These are phyloP conservation scores for Trichosurus vulpecula DNA, from an alignment of 2,797 vertebrate species.

Conservation along the genomic window DNA sequence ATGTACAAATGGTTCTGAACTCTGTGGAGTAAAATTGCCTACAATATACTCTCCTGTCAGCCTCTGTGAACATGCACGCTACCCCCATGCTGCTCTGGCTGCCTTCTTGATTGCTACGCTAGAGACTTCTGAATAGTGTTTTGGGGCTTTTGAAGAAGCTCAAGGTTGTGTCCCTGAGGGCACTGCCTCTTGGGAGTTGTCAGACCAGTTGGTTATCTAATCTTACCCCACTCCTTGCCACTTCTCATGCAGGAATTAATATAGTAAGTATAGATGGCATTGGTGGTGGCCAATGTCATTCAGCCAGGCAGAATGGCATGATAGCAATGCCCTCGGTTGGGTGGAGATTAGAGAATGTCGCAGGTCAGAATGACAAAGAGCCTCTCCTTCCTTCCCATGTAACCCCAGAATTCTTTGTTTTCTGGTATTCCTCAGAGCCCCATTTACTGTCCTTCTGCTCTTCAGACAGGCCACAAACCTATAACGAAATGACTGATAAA, in stretches of 20 bases:
- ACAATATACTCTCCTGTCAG: background rate
- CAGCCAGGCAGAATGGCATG: background rate
- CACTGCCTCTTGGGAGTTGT: background rate
- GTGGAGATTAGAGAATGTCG: background rate
- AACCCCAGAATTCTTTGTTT: background rate
- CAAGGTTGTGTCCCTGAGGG: background rate
- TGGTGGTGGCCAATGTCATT: background rate
- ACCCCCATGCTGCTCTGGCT: background rate
- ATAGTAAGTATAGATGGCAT: background rate
- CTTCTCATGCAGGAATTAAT: background rate
- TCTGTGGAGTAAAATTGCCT: background rate
- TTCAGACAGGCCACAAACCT: background rate
- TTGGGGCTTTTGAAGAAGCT: background rate
- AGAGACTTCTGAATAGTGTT: background rate
- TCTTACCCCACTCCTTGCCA: background rate
- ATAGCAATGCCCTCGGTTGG: background rate
- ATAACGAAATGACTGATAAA: background rate
- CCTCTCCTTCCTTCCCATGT: background rate
- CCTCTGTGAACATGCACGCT: background rate
- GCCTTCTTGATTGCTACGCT: background rate
- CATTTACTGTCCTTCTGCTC: background rate
- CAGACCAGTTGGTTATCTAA: background rate
- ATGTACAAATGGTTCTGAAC: background rate
- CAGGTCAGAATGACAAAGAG: background rate
- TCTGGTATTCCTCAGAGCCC: background rate